Evolutionary conservation across 2,797 vertebrate species (phyloP).

Genomic region (Florisuga fusca): DNA sequence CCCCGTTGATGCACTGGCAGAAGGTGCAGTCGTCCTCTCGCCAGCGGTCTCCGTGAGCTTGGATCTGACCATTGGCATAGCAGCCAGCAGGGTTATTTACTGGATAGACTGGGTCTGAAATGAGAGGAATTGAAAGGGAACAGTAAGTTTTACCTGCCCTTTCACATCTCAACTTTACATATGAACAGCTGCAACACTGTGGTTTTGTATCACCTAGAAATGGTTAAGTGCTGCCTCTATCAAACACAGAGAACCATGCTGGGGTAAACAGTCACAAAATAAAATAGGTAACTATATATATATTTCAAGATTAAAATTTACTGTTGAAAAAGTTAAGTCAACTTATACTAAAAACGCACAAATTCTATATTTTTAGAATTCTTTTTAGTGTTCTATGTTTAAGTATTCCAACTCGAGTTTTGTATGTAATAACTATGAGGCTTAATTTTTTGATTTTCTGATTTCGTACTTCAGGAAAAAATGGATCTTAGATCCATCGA

Average conservation of each 20-base stretch:
- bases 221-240: neutral
- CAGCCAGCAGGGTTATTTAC: conserved; percentile 88
- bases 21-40: conserved; percentile 92
- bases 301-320: neutral
- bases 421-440: neutral
- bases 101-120: conserved; percentile 85
- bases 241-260: neutral
- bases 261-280: neutral
- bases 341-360: neutral
- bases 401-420: neutral
- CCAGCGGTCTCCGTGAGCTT: conserved; percentile 90
- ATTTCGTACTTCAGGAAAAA: neutral
- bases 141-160: neutral
- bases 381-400: neutral
- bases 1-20: conserved; percentile 90
- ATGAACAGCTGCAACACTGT: neutral
- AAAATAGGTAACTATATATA: neutral
- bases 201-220: neutral
- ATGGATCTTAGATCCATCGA: neutral
- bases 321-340: neutral
- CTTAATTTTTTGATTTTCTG: neutral
- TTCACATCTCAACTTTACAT: neutral
- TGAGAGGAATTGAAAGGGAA: neutral
- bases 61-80: conserved; percentile 89
- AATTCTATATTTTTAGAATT: neutral